Evolutionary conservation across 2,888 invertebrate genomes (phyloP).

Genomic region (Andrena trimmerana): DNA sequence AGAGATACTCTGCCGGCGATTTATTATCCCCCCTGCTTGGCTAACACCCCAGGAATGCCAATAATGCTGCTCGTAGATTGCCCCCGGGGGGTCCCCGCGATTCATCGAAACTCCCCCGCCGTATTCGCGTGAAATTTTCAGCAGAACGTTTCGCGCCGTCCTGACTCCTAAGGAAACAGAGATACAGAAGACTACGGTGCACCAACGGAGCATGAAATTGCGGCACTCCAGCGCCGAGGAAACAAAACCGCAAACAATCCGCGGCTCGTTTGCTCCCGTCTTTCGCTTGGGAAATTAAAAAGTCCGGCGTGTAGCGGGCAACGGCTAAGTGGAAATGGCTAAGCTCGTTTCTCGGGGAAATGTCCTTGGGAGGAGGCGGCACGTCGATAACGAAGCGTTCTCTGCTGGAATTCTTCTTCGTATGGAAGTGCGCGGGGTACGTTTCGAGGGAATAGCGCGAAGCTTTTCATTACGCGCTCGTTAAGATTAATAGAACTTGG

Average conservation of each 20-base stretch:
- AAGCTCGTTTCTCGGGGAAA: neutral
- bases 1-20: constrained; percentile 24
- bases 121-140: neutral
- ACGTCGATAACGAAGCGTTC: constrained; percentile 6
- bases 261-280: constrained; percentile 6
- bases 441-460: neutral
- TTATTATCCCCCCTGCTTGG: constrained; percentile 1
- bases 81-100: neutral
- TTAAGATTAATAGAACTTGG: too few species aligned
- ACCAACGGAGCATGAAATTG: constrained; percentile 5
- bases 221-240: constrained; percentile 3
- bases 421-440: neutral
- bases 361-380: neutral
- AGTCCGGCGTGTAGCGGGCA: neutral
- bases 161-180: neutral
- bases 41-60: neutral
- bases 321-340: neutral
- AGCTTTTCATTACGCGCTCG: neutral
- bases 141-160: neutral
- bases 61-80: neutral
- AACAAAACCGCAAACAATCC: constrained; percentile 23
- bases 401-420: neutral
- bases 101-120: constrained; percentile 1
- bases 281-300: constrained; percentile 33
- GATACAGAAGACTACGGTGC: neutral